These are phyloP conservation scores for Tetranychus piercei DNA, from an alignment of 2,888 invertebrate species.

Conservation along the genomic window DNA sequence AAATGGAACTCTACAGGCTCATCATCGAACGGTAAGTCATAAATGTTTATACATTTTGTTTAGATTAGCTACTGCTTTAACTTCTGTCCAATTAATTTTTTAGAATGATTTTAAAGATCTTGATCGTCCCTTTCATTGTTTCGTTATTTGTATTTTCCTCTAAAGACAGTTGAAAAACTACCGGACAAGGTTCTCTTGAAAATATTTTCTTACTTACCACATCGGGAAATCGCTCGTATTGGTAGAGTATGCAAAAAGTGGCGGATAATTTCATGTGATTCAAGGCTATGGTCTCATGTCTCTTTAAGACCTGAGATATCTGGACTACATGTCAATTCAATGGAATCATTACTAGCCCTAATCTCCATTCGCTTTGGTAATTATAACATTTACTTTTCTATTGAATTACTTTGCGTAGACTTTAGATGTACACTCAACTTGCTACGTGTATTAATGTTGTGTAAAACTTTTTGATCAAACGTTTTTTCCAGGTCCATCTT, in stretches of 20 bases:
- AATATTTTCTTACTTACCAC: slow-evolving; percentile 80
- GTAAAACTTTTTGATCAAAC: background rate
- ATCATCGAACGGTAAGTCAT: slow-evolving; percentile 20
- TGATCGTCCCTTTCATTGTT: background rate
- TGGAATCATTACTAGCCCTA: slow-evolving; percentile 67
- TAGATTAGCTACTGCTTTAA: slow-evolving; percentile 4
- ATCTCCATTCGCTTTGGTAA: slow-evolving; percentile 43
- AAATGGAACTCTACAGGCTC: slow-evolving; percentile 21
- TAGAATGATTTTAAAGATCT: background rate
- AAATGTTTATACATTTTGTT: background rate
- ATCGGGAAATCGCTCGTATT: slow-evolving; percentile 79
- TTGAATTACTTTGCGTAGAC: too few species aligned
- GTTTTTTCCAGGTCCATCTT: slow-evolving; percentile 44
- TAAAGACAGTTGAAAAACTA: slow-evolving; percentile 77
- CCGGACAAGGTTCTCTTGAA: slow-evolving; percentile 88
- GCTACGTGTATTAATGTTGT: background rate
- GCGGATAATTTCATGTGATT: slow-evolving; percentile 86
- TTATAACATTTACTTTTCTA: background rate
- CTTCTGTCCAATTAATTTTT: background rate
- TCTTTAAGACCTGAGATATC: slow-evolving; percentile 90
- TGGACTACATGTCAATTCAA: slow-evolving; percentile 69
- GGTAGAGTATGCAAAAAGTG: slow-evolving; percentile 88
- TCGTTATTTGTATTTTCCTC: background rate
- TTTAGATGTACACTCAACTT: background rate
- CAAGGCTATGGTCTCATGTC: slow-evolving; percentile 81